Conservation (phyloP, 2,113 vertebrate species). For the Puntigrus tetrazona region DNA sequence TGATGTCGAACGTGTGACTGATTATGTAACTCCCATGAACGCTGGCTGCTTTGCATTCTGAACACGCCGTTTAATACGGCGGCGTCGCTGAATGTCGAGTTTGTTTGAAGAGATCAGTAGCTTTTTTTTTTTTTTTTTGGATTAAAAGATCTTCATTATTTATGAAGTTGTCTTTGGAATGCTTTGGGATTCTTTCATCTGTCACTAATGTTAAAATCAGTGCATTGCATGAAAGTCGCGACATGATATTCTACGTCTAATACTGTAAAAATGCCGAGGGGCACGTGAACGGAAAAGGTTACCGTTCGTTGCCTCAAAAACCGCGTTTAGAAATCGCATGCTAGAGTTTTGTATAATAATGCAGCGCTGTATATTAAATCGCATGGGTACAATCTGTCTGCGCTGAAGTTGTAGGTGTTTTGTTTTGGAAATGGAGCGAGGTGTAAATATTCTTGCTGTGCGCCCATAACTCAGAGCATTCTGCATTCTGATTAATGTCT, state of each 20-base stretch:
- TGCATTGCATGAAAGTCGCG: constrained; percentile 19
- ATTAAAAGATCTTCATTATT: constrained; percentile 4
- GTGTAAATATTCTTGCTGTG: not conserved
- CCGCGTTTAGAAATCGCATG: not conserved
- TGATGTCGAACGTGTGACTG: constrained; percentile 25
- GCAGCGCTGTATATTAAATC: not conserved
- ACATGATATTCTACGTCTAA: not conserved
- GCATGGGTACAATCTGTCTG: not conserved
- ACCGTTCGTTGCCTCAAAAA: not conserved
- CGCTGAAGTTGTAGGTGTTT: not conserved
- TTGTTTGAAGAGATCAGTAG: constrained; percentile 24
- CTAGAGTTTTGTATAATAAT: not conserved
- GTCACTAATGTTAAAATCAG: not conserved
- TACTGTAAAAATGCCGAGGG: not conserved
- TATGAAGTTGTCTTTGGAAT: constrained; percentile 17
- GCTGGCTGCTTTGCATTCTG: not conserved
- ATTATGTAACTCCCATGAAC: constrained; percentile 22
- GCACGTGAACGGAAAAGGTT: not conserved
- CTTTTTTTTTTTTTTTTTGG: too few relatives aligned
- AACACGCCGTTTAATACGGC: not conserved
- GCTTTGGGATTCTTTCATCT: constrained; percentile 19
- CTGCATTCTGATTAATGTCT: not conserved
- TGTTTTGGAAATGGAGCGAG: not conserved
- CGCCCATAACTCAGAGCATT: not conserved
- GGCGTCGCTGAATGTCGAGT: not conserved